Evolutionary conservation across 2,113 vertebrate species (phyloP).

Genomic region (Cricetomys ansorgei): DNA sequence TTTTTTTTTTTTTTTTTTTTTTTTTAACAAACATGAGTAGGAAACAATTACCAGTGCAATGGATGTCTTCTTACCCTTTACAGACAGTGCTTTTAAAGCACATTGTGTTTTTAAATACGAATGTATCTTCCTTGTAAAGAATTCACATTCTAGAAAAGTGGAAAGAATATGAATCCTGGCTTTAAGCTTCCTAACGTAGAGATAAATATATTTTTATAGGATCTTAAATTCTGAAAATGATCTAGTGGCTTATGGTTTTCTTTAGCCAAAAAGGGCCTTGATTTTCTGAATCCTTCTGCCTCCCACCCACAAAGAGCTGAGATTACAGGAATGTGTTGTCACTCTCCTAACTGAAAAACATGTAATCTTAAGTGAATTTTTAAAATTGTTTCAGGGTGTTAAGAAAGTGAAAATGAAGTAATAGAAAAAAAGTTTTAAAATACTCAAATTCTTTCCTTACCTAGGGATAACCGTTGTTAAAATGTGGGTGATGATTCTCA

Average conservation of each 20-base stretch:
- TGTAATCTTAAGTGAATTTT: not conserved
- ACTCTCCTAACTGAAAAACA: not conserved
- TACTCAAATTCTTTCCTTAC: not conserved
- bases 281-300: not conserved
- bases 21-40: not conserved
- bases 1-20: no score
- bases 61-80: not conserved
- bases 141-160: not conserved
- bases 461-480: not conserved
- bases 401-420: not conserved
- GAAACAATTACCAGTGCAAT: not conserved
- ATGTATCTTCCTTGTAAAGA: not conserved
- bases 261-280: not conserved
- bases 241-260: not conserved
- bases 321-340: no score
- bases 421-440: not conserved
- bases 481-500: slow-evolving; percentile 9
- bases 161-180: not conserved
- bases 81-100: slow-evolving; percentile 6
- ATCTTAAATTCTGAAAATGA: not conserved
- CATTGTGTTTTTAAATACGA: not conserved
- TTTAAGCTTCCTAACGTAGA: not conserved
- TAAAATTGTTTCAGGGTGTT: not conserved
- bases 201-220: not conserved
- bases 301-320: not conserved